A percentile compares a stretch with the other conserved stretches of the same genome.
Evolutionary conservation across 2,888 invertebrate species (phyloP).

Genomic region (Cheilosia soror): DNA sequence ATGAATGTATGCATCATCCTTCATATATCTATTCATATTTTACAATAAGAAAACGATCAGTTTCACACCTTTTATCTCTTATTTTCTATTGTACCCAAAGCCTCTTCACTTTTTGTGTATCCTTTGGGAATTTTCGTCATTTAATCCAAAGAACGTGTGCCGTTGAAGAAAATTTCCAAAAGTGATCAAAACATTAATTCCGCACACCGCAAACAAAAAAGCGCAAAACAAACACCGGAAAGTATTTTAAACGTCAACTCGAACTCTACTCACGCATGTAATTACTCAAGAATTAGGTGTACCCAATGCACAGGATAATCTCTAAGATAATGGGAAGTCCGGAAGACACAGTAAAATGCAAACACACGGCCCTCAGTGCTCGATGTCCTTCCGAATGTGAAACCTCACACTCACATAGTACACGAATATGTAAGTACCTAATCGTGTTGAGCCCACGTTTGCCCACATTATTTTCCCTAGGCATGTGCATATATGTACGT

Average conservation of each 20-base stretch:
- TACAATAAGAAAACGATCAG: conserved; percentile 39
- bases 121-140: conserved; percentile 47
- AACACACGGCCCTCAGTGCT: conserved; percentile 24
- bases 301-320: conserved; percentile 69
- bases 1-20: neutral
- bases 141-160: conserved; percentile 71
- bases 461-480: neutral
- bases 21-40: conserved; percentile 23
- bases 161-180: conserved; percentile 45
- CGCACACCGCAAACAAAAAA: conserved; percentile 53
- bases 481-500: neutral
- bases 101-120: conserved; percentile 46
- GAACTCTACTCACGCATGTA: conserved; percentile 67
- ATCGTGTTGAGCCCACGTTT: conserved; percentile 24
- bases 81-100: conserved; percentile 7
- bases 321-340: conserved; percentile 66
- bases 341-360: conserved; percentile 41
- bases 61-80: conserved; percentile 62
- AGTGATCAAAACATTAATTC: conserved; percentile 62
- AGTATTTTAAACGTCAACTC: conserved; percentile 63
- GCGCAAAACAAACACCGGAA: conserved; percentile 58
- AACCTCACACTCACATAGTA: conserved; percentile 46
- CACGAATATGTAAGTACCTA: conserved; percentile 44
- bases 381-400: conserved; percentile 25
- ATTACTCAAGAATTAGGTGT: conserved; percentile 69